phyloP scores from a whole-genome alignment of 2,888 invertebrate genomes.

The Tricholauxania praeusta region DNA sequence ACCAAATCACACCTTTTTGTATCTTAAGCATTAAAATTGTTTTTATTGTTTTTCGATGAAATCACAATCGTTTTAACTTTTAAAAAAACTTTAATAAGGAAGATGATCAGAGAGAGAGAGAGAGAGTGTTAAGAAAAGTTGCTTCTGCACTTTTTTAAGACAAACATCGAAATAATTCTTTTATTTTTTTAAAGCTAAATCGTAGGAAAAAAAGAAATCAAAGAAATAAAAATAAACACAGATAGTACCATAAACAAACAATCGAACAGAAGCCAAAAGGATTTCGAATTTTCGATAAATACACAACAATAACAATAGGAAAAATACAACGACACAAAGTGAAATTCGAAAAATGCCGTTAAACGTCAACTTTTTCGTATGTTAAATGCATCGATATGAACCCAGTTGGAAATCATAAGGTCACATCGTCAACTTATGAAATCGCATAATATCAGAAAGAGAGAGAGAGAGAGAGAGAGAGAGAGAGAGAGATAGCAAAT shows the following conservation, averaged over 20 bases:
- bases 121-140: not conserved
- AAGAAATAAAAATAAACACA: conserved; percentile 43
- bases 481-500: too few species aligned
- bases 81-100: conserved; percentile 11
- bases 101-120: conserved; percentile 26
- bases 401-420: too few species aligned
- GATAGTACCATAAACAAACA: not conserved
- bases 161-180: not conserved
- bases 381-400: not conserved
- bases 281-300: conserved; percentile 38
- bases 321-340: conserved; percentile 11
- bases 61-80: conserved; percentile 40
- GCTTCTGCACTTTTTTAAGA: conserved; percentile 33
- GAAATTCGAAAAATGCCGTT: conserved; percentile 22
- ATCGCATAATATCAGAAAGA: too few species aligned
- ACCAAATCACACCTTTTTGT: conserved; percentile 43
- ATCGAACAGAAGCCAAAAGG: conserved; percentile 41
- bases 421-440: too few species aligned
- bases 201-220: conserved; percentile 37
- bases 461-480: too few species aligned
- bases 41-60: conserved; percentile 46
- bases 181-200: conserved; percentile 34
- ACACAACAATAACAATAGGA: conserved; percentile 33
- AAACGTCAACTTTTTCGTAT: conserved; percentile 21
- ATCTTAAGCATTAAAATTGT: conserved; percentile 23